Base-by-base conservation (phyloP, 2,113 vertebrate genomes). In the Ophiodon elongatus region DNA sequence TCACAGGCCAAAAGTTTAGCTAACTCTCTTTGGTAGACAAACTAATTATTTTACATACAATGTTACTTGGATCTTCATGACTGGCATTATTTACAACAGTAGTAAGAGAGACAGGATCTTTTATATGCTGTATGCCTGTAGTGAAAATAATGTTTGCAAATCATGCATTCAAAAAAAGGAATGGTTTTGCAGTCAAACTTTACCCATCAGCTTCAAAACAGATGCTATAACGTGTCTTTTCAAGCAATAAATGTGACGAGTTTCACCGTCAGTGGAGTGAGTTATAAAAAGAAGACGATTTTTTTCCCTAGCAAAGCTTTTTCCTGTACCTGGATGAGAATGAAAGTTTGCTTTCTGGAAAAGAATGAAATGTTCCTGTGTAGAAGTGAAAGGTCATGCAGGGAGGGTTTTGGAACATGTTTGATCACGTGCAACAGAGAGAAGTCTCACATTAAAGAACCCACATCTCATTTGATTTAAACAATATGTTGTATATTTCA, bases 81-180 rank as follows among this genome's bases (percentile, higher is more conserved):
- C 62, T 17, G 47, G 8, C 54, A 47, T 45, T 67, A 29, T 67
- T 60, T 69, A 64, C 47, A 31, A 10, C 67, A 47, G 23, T 41
- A 45, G 19, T 19, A n/a, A 8, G 52, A 68, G 56, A 43, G 13
- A 4, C 27, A 10, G 39, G 57, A 2, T 73, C 19, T 82, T 83
- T 83, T 68, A 75, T 63, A 80, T 79, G 43, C 76, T 76, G 19
- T 21, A n/a, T 54, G 35, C 47, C 25, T 50, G 17, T 35, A 5
- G 35, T 25, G 43, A 64, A 57, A 71, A 72, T 63, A 69, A 33
- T 35, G 57, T 73, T 17, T 54, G 31, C 60, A 85, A 85, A 82
- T 81, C 67, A 64, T 66, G 82, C 72, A 72, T 76, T 73, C n/a
- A 39, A 79, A 90, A 56, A 77, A 64, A 50, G 27, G 78, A 54